Percentiles rank a stretch among this genome's conserved stretches.
Evolutionary conservation across 1,140 invertebrate species (phyloP).

Genomic region (Meteorus sp.): DNA sequence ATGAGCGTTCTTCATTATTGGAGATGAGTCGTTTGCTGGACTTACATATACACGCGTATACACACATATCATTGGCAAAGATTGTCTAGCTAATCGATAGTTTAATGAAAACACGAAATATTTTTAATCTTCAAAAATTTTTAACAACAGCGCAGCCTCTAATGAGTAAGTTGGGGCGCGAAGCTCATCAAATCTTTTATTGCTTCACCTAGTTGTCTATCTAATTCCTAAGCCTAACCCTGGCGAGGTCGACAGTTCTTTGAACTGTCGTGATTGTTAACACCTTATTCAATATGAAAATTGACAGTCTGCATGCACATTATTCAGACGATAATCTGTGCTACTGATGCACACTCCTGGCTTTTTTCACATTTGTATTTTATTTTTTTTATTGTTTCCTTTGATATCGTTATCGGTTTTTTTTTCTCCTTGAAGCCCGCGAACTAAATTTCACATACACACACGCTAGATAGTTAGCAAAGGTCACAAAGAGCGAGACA

Average conservation of each 20-base stretch:
- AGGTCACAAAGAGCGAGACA: slow-evolving; percentile 51
- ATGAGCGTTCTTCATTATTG: no score
- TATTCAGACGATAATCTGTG: no score
- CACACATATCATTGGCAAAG: no score
- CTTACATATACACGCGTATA: no score
- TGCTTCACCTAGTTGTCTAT: slow-evolving; percentile 44
- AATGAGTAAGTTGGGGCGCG: slow-evolving; percentile 39
- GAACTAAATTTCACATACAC: neutral
- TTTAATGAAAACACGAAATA: slow-evolving; percentile 1
- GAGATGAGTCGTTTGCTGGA: no score
- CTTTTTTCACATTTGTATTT: no score
- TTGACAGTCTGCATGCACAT: no score
- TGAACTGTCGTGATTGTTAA: neutral
- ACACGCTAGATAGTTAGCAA: slow-evolving; percentile 37
- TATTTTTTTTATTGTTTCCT: no score
- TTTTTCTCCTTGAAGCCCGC: neutral
- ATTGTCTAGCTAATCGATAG: slow-evolving; percentile 4
- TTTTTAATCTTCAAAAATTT: slow-evolving; percentile 40
- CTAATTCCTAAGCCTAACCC: slow-evolving; percentile 27
- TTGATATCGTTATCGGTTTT: no score
- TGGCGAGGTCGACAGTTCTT: no score
- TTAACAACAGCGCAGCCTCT: slow-evolving; percentile 51
- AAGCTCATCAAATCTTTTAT: slow-evolving; percentile 54
- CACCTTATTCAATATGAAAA: neutral
- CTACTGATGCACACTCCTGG: no score